These are phyloP conservation scores for Aphaenogaster ashmeadi DNA, from an alignment of 1,140 invertebrate genomes.

Conservation along the genomic window DNA sequence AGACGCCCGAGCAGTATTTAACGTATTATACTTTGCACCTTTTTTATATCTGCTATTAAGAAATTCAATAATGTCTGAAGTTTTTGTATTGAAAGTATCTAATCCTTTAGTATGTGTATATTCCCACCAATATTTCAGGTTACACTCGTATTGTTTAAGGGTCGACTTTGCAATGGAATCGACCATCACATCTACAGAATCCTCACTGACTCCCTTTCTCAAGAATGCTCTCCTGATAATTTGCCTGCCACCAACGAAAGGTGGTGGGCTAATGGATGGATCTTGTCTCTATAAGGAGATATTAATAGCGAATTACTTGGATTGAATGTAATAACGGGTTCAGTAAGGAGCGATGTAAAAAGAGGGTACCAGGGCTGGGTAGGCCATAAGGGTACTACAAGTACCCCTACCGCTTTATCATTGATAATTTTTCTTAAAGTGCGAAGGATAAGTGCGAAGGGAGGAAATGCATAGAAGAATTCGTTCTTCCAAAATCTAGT, in stretches of 20 bases:
- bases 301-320: constrained; percentile 66
- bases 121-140: neutral
- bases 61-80: neutral
- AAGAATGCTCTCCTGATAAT: constrained; percentile 51
- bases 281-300: constrained; percentile 59
- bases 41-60: neutral
- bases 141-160: neutral
- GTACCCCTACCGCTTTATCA: neutral
- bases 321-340: constrained; percentile 45
- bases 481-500: neutral
- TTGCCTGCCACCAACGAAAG: constrained; percentile 67
- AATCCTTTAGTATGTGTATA: neutral
- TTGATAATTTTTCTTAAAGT: constrained; percentile 47
- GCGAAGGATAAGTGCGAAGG: constrained; percentile 26
- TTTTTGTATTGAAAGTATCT: neutral
- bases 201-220: constrained; percentile 17
- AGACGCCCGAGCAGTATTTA: neutral
- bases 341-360: constrained; percentile 32
- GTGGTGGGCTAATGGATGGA: constrained; percentile 66
- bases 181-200: constrained; percentile 33
- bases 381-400: neutral
- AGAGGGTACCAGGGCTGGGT: constrained; percentile 30
- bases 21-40: neutral
- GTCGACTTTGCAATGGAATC: constrained; percentile 5
- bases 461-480: constrained; percentile 32